phyloP scores from a whole-genome alignment of 2,113 vertebrate species.

The Cichladusa arquata region DNA sequence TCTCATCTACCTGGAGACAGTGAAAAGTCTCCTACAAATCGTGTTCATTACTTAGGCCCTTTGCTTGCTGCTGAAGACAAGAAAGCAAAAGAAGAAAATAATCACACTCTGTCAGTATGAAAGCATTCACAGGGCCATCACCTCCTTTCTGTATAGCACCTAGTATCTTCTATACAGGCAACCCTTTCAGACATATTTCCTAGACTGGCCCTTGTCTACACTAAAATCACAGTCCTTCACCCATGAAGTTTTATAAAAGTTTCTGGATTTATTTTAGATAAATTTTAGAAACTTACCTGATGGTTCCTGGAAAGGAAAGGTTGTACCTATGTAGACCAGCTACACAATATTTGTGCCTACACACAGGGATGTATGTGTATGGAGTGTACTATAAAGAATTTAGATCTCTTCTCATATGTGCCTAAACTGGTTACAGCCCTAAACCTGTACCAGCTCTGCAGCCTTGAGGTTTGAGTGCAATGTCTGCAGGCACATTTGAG shows the following conservation, averaged over 20 bases:
- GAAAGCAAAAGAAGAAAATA: background rate
- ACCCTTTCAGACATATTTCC: background rate
- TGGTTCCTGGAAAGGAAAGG: background rate
- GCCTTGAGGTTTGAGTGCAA: background rate
- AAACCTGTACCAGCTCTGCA: background rate
- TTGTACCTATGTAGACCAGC: background rate
- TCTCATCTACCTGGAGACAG: background rate
- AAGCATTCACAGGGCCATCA: background rate
- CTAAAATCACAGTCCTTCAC: background rate
- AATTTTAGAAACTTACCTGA: background rate
- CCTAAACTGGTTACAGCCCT: background rate
- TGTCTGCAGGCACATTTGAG: background rate
- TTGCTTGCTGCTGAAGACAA: background rate
- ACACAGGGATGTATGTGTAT: fast-evolving
- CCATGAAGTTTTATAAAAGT: background rate
- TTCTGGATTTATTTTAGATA: background rate
- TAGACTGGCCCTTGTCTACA: background rate
- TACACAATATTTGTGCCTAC: background rate
- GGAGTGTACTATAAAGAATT: background rate
- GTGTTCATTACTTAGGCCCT: background rate
- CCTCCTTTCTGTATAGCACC: background rate
- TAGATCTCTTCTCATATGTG: background rate
- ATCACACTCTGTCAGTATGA: background rate
- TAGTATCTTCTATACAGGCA: background rate
- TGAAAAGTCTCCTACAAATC: background rate